phyloP scores from a whole-genome alignment of 2,888 invertebrate species.

The Melanotus villosus region DNA sequence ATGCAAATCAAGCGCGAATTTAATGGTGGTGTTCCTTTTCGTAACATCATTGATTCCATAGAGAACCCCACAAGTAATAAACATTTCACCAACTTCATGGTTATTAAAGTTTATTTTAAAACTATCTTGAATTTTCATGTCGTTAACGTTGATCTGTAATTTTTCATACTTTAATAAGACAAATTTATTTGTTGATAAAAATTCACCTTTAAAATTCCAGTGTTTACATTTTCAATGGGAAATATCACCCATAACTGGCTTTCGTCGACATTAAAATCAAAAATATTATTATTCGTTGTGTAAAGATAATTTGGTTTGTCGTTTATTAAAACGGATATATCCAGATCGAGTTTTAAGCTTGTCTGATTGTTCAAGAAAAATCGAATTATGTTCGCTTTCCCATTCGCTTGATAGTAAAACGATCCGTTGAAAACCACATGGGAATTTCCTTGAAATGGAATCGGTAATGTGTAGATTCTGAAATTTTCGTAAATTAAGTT shows the following conservation, averaged over 20 bases:
- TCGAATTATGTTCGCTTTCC: slow-evolving; percentile 74
- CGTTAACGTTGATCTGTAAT: slow-evolving; percentile 72
- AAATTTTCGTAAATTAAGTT: not conserved
- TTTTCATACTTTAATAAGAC: not conserved
- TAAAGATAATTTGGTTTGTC: slow-evolving; percentile 78
- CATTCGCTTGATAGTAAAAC: slow-evolving; percentile 89
- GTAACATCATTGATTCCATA: slow-evolving; percentile 93
- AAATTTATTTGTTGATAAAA: not conserved
- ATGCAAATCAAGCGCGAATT: slow-evolving; percentile 93
- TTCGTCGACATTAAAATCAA: slow-evolving; percentile 96
- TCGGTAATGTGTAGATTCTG: slow-evolving; percentile 51
- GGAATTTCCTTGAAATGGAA: slow-evolving; percentile 85
- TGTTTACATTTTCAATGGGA: slow-evolving; percentile 83
- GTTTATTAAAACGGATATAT: slow-evolving; percentile 71
- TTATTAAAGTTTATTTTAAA: slow-evolving; percentile 93
- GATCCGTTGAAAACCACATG: slow-evolving; percentile 96
- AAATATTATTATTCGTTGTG: slow-evolving; percentile 84
- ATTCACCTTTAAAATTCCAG: slow-evolving; percentile 86
- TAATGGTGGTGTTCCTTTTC: slow-evolving; percentile 88
- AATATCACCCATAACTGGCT: slow-evolving; percentile 98
- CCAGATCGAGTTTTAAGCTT: slow-evolving; percentile 60
- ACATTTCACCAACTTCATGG: slow-evolving; percentile 95
- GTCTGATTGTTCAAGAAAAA: slow-evolving; percentile 75
- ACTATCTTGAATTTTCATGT: slow-evolving; percentile 79
- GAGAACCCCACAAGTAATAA: slow-evolving; percentile 95